Evolutionary conservation across 2,888 invertebrate genomes (phyloP), one percentile per base, ranked within the genome.

Genomic region (Drosophila niveifrons): DNA sequence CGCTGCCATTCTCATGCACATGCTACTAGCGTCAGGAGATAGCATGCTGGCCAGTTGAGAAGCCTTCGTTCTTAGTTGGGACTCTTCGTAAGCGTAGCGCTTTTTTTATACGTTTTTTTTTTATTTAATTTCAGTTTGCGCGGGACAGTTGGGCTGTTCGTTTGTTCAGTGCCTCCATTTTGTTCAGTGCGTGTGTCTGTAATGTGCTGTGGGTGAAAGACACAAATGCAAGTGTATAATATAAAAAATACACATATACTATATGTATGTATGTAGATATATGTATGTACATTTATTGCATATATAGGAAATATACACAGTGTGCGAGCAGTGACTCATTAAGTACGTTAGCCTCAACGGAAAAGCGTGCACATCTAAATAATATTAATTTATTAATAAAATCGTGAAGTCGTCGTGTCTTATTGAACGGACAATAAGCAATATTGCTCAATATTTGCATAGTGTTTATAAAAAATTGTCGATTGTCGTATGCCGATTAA

Each of bases 291-390:
- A 23, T 23, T 4, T 23, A 4, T 50, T 48, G 28, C 39, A 36
- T 41, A 53, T 44, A 61, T 65, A 69, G 48, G 47, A 31, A 23
- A 23, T 23, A 10, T 34, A 34, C 34, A 34, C 47, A 52, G 44
- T 46, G 56, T 31, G 50, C 51, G 56, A 39, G 44, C 53, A 67
- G 78, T 89, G 85, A 87, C 69, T 86, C 82, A 89, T 59, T 67
- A 69, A 87, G 89, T 89, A 89, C 89, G 85, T 84, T 89, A 89
- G 88, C 84, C 84, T 58, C 56, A 63, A 63, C 28, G 50, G 28
- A 52, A 63, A 61, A 63, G 62, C 73, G 48, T 64, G 78, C 62
- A 43, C 50, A 39, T 43, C 47, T 56, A n/a, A 41, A 13, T 11
- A 3, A 46, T 9, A 36, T 15, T n/a, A 18, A 46, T 23, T 23